These are phyloP conservation scores for Elaeidobius kamerunicus DNA, from an alignment of 2,888 invertebrate genomes.

Conservation along the genomic window DNA sequence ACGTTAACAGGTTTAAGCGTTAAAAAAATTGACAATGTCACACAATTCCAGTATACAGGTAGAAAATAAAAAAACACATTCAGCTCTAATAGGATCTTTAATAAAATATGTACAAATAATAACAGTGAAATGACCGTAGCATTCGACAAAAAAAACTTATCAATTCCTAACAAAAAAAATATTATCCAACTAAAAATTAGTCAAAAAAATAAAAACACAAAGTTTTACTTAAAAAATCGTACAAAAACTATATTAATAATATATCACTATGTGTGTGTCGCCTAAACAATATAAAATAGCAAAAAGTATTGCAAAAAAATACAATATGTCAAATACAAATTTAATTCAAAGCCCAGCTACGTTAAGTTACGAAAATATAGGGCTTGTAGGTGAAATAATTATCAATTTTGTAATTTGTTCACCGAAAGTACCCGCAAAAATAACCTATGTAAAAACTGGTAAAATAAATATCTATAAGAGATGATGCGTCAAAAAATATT, in stretches of 20 bases:
- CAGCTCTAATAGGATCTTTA: slow-evolving; percentile 18
- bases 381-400: too few relatives aligned
- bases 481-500: slow-evolving; percentile 25
- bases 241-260: slow-evolving; percentile 16
- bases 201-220: slow-evolving; percentile 8
- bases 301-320: too few relatives aligned
- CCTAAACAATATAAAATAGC: too few relatives aligned
- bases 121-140: slow-evolving; percentile 20
- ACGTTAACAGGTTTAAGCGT: too few relatives aligned
- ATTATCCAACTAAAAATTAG: slow-evolving; percentile 10
- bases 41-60: too few relatives aligned
- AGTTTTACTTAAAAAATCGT: slow-evolving; percentile 11
- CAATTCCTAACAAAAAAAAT: slow-evolving; percentile 19
- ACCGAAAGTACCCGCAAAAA: too few relatives aligned
- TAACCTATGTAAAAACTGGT: neutral
- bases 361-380: too few relatives aligned
- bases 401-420: too few relatives aligned
- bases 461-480: neutral
- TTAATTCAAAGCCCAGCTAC: too few relatives aligned
- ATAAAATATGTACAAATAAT: slow-evolving; percentile 28
- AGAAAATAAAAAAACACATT: slow-evolving; percentile 3
- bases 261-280: slow-evolving; percentile 18
- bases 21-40: too few relatives aligned
- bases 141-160: slow-evolving; percentile 7
- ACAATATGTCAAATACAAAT: too few relatives aligned